phyloP scores from a whole-genome alignment of 2,113 vertebrate genomes.

The Ornithorhynchus anatinus region DNA sequence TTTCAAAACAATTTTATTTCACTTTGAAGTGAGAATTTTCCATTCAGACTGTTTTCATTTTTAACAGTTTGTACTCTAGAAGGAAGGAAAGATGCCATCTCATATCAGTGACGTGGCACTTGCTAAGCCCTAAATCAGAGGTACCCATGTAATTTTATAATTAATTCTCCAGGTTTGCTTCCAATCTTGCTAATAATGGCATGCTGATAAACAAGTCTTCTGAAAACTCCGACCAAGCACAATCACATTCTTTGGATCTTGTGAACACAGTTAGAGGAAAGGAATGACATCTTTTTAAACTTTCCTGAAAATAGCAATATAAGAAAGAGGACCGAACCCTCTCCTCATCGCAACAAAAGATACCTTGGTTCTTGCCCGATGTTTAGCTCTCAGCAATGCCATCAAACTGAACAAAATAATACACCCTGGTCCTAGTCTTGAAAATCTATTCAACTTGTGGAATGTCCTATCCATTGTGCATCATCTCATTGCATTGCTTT shows the following conservation, averaged over 20 bases:
- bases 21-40: conserved; percentile 66
- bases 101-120: conserved; percentile 36
- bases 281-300: conserved; percentile 29
- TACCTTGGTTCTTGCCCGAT: conserved; percentile 40
- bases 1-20: conserved; percentile 66
- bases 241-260: conserved; percentile 20
- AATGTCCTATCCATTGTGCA: neutral
- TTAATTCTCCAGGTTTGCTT: conserved; percentile 49
- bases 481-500: fast-evolving
- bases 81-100: conserved; percentile 31
- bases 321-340: conserved; percentile 33
- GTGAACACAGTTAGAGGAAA: conserved; percentile 31
- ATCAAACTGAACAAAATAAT: neutral
- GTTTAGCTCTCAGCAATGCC: conserved; percentile 24
- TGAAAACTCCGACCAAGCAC: conserved; percentile 15
- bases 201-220: conserved; percentile 15
- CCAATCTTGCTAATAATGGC: conserved; percentile 28
- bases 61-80: conserved; percentile 58
- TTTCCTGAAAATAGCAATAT: conserved; percentile 43
- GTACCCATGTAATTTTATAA: conserved; percentile 37
- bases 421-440: neutral
- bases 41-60: conserved; percentile 61
- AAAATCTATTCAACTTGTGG: neutral
- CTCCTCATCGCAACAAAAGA: conserved; percentile 7
- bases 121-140: conserved; percentile 51